Evolutionary conservation across 2,888 invertebrate genomes (phyloP).

Genomic region (Xylota sylvarum): DNA sequence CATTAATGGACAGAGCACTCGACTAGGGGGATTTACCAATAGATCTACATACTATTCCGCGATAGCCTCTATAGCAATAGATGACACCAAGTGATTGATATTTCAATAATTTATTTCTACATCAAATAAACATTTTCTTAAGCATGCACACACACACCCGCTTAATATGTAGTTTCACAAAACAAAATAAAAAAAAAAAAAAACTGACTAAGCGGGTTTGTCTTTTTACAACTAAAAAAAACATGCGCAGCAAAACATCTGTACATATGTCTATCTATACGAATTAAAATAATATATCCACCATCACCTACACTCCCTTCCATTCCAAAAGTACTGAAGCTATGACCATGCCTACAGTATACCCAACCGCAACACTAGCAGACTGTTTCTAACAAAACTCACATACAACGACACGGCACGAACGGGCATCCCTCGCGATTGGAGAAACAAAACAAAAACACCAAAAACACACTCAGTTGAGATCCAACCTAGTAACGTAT

Average conservation of each 20-base stretch:
- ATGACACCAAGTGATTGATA: constrained; percentile 55
- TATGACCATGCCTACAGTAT: constrained; percentile 3
- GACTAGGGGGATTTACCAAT: constrained; percentile 3
- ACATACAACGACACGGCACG: constrained; percentile 17
- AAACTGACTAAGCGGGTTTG: constrained; percentile 8
- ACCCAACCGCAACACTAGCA: constrained; percentile 54
- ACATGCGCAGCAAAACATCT: not conserved
- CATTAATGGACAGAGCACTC: not conserved
- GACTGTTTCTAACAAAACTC: constrained; percentile 26
- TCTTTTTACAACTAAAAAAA: not conserved
- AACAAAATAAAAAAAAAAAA: constrained; percentile 11
- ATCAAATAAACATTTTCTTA: constrained; percentile 4
- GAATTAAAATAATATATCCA: constrained; percentile 39
- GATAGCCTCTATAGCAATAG: not conserved
- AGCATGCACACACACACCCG: not conserved
- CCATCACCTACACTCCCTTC: constrained; percentile 28
- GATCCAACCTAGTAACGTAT: constrained; percentile 69
- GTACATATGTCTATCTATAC: not conserved
- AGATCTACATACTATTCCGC: not conserved
- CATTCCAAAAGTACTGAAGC: constrained; percentile 17
- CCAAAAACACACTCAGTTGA: constrained; percentile 66
- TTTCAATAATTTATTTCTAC: not conserved
- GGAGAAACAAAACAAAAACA: constrained; percentile 72
- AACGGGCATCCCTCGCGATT: constrained; percentile 60
- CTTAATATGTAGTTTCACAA: not conserved